Percentiles rank a stretch among this genome's conserved stretches.
Conservation (phyloP, 2,113 vertebrate genomes). For the Perccottus glenii region DNA sequence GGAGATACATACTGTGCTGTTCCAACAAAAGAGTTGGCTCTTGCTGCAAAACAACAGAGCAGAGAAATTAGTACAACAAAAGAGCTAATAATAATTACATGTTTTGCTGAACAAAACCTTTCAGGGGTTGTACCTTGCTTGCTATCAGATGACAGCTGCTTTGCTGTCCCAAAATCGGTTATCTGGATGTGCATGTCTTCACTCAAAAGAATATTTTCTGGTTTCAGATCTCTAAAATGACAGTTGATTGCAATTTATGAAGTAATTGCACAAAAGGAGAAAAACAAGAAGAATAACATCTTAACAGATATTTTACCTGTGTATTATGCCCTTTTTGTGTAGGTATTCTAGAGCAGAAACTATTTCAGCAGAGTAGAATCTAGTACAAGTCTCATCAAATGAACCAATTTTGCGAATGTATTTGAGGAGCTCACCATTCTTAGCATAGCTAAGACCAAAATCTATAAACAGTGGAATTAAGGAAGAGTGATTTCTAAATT, state of each 20-base stretch:
- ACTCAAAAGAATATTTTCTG: conserved; percentile 97
- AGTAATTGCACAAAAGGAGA: not conserved
- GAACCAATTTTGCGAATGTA: conserved; percentile 99
- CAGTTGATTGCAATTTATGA: not conserved
- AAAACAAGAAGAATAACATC: not conserved
- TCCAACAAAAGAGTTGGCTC: conserved; percentile 98
- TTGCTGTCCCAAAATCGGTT: conserved; percentile 98
- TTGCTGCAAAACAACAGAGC: conserved; percentile 77
- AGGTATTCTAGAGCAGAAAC: conserved; percentile 96
- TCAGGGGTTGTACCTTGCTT: conserved; percentile 85
- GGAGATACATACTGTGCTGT: conserved; percentile 99
- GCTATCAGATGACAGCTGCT: conserved; percentile 94
- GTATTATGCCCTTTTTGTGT: conserved; percentile 96
- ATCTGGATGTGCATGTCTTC: conserved; percentile 99
- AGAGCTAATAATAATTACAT: not conserved
- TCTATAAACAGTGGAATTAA: conserved; percentile 81
- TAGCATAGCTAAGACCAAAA: conserved; percentile 99
- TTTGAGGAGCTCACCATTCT: conserved; percentile 97
- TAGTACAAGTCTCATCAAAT: conserved; percentile 98
- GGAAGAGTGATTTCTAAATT: conserved; percentile 28
- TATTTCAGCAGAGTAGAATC: conserved; percentile 98
- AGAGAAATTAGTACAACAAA: not conserved
- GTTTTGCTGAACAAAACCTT: not conserved
- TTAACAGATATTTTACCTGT: conserved; percentile 83
- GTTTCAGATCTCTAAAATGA: conserved; percentile 93